Conservation (phyloP, 2,797 vertebrate genomes). For the Trachurus trachurus region DNA sequence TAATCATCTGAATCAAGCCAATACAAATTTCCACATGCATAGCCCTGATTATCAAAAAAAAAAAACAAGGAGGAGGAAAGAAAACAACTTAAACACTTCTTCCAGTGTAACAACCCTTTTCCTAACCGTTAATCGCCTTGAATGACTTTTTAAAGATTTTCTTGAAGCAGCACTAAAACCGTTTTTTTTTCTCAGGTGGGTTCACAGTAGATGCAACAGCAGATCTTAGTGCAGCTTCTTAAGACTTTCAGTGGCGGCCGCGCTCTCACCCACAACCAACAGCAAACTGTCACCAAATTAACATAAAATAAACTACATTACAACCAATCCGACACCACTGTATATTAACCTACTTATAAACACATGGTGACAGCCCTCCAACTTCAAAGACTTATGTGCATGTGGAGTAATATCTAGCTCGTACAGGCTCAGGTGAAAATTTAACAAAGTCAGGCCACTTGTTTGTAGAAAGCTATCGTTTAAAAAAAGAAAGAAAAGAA, state of each 20-base stretch:
- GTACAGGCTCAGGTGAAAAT: constrained; percentile 17
- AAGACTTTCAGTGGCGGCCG: constrained; percentile 26
- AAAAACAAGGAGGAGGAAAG: constrained; percentile 28
- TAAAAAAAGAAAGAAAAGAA: neutral
- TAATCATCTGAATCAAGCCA: constrained; percentile 52
- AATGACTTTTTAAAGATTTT: neutral
- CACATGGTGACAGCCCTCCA: constrained; percentile 1
- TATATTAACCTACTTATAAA: constrained; percentile 28
- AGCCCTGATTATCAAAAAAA: constrained; percentile 16
- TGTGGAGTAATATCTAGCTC: neutral
- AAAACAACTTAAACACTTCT: constrained; percentile 9
- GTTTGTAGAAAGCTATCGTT: neutral
- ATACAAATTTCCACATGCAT: constrained; percentile 48
- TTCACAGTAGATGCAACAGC: constrained; percentile 47
- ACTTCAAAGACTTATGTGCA: constrained; percentile 9
- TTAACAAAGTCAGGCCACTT: constrained; percentile 25
- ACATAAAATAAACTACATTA: constrained; percentile 30
- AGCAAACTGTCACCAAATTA: constrained; percentile 38
- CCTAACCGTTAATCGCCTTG: neutral
- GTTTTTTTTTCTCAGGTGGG: neutral
- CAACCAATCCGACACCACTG: constrained; percentile 32
- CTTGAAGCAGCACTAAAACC: constrained; percentile 4
- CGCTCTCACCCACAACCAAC: constrained; percentile 31
- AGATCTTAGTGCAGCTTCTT: constrained; percentile 36
- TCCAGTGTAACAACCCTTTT: constrained; percentile 18